phyloP scores from a whole-genome alignment of 2,888 invertebrate species.

The Aspidiotus destructor region DNA sequence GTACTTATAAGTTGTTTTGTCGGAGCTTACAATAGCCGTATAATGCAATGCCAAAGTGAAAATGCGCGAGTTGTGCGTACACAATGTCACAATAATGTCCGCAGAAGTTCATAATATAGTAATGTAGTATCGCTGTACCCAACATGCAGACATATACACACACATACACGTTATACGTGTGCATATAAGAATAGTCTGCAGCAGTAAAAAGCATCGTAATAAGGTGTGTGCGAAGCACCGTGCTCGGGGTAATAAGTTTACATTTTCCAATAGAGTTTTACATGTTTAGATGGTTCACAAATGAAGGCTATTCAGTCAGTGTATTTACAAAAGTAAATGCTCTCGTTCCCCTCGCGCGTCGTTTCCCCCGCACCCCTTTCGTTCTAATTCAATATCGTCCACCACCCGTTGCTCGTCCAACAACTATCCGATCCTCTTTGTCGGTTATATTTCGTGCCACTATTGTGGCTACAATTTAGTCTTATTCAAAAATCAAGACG shows the following conservation, averaged over 20 bases:
- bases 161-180: no score
- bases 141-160: no score
- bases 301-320: slow-evolving; percentile 31
- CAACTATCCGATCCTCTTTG: slow-evolving; percentile 28
- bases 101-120: no score
- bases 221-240: slow-evolving; percentile 27
- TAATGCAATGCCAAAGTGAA: no score
- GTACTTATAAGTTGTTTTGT: no score
- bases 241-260: slow-evolving; percentile 32
- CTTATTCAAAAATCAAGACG: slow-evolving; percentile 32
- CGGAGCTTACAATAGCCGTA: no score
- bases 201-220: slow-evolving; percentile 29
- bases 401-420: background rate
- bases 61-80: no score
- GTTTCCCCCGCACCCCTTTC: background rate
- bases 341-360: slow-evolving; percentile 8
- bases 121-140: no score
- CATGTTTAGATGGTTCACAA: slow-evolving; percentile 32
- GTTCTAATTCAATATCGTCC: background rate
- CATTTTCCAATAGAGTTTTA: slow-evolving; percentile 31
- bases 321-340: slow-evolving; percentile 30
- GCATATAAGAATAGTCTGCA: slow-evolving; percentile 1
- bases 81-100: no score
- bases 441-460: slow-evolving; percentile 19
- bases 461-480: slow-evolving; percentile 32